Base-by-base conservation (phyloP, 92 coral and sea anemone genomes). In the Virgularia gustaviana region DNA sequence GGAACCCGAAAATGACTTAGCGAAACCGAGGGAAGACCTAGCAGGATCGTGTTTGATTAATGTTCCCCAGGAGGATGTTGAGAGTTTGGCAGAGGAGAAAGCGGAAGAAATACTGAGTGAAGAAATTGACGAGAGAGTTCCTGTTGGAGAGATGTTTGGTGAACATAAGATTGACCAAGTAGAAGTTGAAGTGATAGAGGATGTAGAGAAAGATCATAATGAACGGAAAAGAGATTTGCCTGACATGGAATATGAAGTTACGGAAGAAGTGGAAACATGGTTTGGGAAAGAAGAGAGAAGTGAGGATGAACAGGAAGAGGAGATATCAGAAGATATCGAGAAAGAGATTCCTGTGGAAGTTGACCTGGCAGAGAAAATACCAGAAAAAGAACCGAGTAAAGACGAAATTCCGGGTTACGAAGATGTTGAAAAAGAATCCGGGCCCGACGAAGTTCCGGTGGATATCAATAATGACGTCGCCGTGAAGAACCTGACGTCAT, bases 321-420 rank as follows among this genome's bases (percentile, higher is more conserved):
- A 66, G 16, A 29, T 66, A 30, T 52, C 73, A 19, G 57, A 27
- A 66, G 24, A 49, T 24, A 19, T 57, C 10, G 63, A 57, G 13
- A 32, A 57, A 23, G 15, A 19, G 22, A 5, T 47, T 25, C 55
- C 3, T 47, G 36, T 25, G 4, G 73, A 66, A 66, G 47, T 28
- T 10, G 42, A 34, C 37, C 20, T 33, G 23, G 42, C 66, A 6
- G 75, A 49, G 22, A 45, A 49, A 6, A 9, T 16, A n/a, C 55
- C 25, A 9, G 3, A 24, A 4, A 24, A 68, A 16, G 61, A 43
- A 6, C 18, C 27, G 16, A 25, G 2, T 27, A 27, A 60, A 35
- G 42, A 60, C 20, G 38, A 33, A n/a, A n/a, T n/a, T 7, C 6
- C 58, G 58, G 28, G 2, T 2, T 28, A 52, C 31, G 30, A 22